Conservation (phyloP, 2,113 vertebrate species). For the Empidonax alnorum region DNA sequence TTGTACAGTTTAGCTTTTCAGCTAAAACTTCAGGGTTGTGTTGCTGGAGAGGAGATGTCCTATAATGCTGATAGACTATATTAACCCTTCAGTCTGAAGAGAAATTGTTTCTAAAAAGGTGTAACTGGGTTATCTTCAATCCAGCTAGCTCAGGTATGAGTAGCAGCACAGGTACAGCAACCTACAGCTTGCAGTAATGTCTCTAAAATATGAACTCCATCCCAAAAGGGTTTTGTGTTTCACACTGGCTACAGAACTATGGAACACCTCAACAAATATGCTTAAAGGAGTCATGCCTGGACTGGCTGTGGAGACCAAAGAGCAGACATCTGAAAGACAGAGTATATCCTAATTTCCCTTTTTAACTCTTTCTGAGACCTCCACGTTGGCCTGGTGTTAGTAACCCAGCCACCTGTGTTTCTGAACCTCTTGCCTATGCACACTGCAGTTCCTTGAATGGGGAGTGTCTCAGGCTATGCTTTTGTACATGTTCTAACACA, state of each 20-base stretch:
- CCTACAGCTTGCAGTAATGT: background rate
- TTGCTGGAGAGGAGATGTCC: background rate
- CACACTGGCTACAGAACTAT: background rate
- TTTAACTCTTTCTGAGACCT: background rate
- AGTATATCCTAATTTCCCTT: background rate
- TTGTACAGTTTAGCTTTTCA: background rate
- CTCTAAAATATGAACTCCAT: background rate
- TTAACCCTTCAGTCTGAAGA: background rate
- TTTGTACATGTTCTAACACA: background rate
- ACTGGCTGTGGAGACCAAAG: background rate
- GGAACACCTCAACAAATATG: background rate
- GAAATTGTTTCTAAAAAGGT: background rate
- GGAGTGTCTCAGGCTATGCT: background rate
- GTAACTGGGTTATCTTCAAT: background rate
- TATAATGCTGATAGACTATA: background rate
- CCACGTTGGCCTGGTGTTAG: rapidly evolving
- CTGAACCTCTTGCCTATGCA: background rate
- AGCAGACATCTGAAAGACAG: background rate
- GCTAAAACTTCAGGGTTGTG: background rate
- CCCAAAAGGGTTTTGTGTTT: background rate
- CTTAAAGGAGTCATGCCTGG: rapidly evolving
- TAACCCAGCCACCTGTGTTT: background rate
- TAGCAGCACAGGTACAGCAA: background rate
- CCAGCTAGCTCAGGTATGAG: background rate
- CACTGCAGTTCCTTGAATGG: background rate